Conservation (phyloP, 1,140 invertebrate species). For the Hyles euphorbiae region DNA sequence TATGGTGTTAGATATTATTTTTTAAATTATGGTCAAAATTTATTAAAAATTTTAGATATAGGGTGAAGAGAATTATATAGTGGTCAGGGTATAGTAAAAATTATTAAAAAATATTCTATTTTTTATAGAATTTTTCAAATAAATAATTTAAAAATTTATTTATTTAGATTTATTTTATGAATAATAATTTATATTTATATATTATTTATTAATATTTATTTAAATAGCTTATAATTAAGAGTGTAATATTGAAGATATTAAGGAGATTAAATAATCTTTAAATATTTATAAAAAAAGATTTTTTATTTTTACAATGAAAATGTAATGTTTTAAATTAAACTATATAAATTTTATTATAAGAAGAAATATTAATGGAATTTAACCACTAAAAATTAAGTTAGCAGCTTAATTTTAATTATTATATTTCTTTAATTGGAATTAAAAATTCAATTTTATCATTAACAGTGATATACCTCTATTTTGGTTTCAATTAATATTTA, state of each 20-base stretch:
- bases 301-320: conserved; percentile 77
- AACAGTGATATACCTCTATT: conserved; percentile 77
- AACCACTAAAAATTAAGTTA: conserved; percentile 49
- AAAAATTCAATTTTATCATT: conserved; percentile 68
- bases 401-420: conserved; percentile 51
- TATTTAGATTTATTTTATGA: too few relatives aligned
- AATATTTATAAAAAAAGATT: conserved; percentile 64
- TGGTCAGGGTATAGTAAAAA: conserved; percentile 9
- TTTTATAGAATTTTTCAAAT: conserved; percentile 38
- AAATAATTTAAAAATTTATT: conserved; percentile 59
- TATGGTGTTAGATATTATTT: conserved; percentile 37
- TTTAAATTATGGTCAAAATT: conserved; percentile 37
- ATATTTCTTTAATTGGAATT: conserved; percentile 42
- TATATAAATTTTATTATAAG: conserved; percentile 42
- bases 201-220: conserved; percentile 28
- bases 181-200: too few relatives aligned
- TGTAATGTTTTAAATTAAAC: conserved; percentile 76
- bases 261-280: conserved; percentile 30
- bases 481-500: conserved; percentile 74
- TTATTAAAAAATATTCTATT: conserved; percentile 8
- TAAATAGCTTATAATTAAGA: conserved; percentile 77
- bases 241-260: conserved; percentile 78
- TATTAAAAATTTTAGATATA: conserved; percentile 61
- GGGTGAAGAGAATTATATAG: conserved; percentile 71
- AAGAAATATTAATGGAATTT: conserved; percentile 11